Conservation (phyloP, 2,797 vertebrate genomes). For the Spinibarbus caldwelli region DNA sequence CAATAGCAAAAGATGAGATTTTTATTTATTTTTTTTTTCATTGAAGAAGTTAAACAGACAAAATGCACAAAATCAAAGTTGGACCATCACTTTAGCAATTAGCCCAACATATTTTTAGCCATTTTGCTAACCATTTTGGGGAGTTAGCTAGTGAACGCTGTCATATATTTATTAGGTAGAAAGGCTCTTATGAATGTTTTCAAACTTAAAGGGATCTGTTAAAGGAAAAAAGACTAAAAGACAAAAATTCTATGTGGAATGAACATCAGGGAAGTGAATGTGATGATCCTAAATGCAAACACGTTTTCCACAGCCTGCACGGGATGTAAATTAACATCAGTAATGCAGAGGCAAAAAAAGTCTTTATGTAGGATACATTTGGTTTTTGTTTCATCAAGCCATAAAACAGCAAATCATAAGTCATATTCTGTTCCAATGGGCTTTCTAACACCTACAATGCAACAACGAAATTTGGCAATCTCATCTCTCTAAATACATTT, state of each 20-base stretch:
- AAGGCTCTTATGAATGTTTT: neutral
- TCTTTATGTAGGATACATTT: constrained; percentile 66
- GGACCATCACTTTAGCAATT: neutral
- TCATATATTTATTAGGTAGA: neutral
- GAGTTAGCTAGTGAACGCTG: neutral
- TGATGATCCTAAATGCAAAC: constrained; percentile 17
- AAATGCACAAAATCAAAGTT: neutral
- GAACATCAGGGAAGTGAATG: neutral
- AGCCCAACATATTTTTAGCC: neutral
- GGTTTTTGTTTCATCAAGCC: constrained; percentile 67
- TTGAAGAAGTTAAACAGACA: too few relatives aligned
- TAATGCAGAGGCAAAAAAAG: neutral
- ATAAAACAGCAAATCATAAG: constrained; percentile 56
- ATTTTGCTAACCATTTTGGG: neutral
- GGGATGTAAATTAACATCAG: constrained; percentile 6
- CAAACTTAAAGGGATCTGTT: neutral
- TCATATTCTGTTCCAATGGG: neutral
- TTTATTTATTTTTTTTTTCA: too few relatives aligned
- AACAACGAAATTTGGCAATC: neutral
- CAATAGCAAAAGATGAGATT: neutral
- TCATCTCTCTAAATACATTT: neutral
- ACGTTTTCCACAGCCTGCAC: constrained; percentile 13
- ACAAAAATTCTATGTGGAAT: neutral
- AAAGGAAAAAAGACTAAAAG: neutral
- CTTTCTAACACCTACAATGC: constrained; percentile 4